Base-by-base conservation (phyloP, 2,113 vertebrate genomes). In the Ovis aries region DNA sequence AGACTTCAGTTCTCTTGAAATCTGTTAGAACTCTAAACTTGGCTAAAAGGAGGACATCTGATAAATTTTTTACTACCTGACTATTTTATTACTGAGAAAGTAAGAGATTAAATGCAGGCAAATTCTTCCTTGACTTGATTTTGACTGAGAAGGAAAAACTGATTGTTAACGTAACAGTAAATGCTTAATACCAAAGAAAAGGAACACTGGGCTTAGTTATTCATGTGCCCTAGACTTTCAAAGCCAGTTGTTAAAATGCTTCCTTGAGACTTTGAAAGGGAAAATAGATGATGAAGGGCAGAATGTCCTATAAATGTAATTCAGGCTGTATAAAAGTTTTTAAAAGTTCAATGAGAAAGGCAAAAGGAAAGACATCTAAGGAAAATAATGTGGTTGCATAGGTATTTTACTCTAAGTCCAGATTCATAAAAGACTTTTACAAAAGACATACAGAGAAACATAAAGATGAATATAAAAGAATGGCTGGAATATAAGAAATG, bases 261-360 rank as follows among this genome's bases (percentile, higher is more conserved):
- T 97, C 59, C 62, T 55, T 80, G 40, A 94, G n/a, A 81, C 17
- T 94, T 53, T 88, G 21, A 95, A 97, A 96, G 57, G 84, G 19
- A 95, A 86, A 97, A 91, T 91, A 94, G 74, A 88, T 23, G 52
- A 94, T 80, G 50, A 97, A 94, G 59, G 15, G 6, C 52, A 2
- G 48, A 92, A 88, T 85, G n/a, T 94, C 90, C 74, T 97, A 60
- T 90, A 96, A 95, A 96, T 97, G 36, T 82, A 96, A 95, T 84
- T 94, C 40, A 89, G 86, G 64, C n/a, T 93, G 6, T 82, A 94
- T 43, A 93, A 93, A 89, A 90, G 31, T 88, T 96, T 95, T 95
- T 59, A 94, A 85, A 93, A 96, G 64, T 95, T 98, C 98, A 97
- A 45, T 91, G 81, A 92, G 59, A 95, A 97, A 92, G n/a, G 74